Conservation (phyloP, 2,888 invertebrate genomes). For the Phaonia tiefii region DNA sequence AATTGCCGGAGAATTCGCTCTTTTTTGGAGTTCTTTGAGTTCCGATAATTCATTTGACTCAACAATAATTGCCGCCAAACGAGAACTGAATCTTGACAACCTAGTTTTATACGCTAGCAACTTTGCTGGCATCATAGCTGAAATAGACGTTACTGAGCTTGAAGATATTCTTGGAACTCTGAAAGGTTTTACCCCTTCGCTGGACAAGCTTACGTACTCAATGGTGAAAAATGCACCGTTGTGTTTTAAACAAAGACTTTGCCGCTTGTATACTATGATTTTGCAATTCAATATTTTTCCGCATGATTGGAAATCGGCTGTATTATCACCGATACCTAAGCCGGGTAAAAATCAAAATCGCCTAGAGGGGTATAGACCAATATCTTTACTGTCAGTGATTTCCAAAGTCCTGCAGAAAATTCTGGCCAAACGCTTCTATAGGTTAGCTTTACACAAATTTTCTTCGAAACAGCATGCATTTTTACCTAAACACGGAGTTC, state of each 20-base stretch:
- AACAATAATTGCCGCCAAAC: too few species aligned
- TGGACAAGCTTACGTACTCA: conserved; percentile 30
- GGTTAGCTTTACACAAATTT: background rate
- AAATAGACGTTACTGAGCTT: conserved; percentile 7
- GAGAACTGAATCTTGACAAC: too few species aligned
- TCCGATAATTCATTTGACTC: too few species aligned
- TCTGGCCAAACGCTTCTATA: conserved; percentile 8
- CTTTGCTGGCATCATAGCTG: too few species aligned
- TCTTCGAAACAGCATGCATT: conserved; percentile 28
- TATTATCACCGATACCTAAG: too few species aligned
- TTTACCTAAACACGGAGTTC: conserved; percentile 5
- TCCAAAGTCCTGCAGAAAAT: too few species aligned
- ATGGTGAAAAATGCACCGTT: conserved; percentile 20
- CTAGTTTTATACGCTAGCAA: too few species aligned
- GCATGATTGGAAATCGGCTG: conserved; percentile 35
- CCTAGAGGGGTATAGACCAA: conserved; percentile 27
- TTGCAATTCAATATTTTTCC: background rate
- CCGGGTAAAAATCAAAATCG: background rate
- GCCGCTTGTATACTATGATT: background rate
- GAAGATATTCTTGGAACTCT: background rate
- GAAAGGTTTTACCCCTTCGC: background rate
- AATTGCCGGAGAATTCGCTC: too few species aligned
- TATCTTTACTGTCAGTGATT: too few species aligned
- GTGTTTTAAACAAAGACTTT: background rate
- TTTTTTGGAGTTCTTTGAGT: too few species aligned